Percentiles rank a stretch among this genome's conserved stretches.
Conservation (phyloP, 2,113 vertebrate species). For the Rhinolophus ferrumequinum region DNA sequence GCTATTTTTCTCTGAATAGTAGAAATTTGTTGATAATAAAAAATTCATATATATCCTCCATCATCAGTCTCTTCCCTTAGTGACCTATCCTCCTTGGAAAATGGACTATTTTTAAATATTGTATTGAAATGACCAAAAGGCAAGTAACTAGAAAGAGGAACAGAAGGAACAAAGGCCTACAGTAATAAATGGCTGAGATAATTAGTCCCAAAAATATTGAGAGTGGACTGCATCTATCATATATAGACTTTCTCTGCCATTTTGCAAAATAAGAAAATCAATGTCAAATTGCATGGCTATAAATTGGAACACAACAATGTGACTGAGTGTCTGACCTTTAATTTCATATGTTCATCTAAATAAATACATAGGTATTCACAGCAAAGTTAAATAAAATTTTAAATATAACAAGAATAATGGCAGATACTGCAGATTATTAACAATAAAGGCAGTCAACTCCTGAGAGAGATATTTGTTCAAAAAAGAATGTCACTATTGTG, state of each 20-base stretch:
- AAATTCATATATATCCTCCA: not conserved
- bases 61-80: not conserved
- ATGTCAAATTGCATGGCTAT: not conserved
- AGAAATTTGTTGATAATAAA: conserved; percentile 4
- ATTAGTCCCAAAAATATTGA: not conserved
- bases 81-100: not conserved
- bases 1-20: not conserved
- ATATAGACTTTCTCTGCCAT: not conserved
- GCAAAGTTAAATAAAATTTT: not conserved
- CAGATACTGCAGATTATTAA: not conserved
- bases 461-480: conserved; percentile 9
- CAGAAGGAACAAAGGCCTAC: not conserved
- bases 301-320: not conserved
- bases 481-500: not conserved
- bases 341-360: conserved; percentile 3
- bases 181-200: not conserved
- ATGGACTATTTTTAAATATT: not conserved
- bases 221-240: not conserved
- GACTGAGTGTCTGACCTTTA: not conserved
- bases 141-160: not conserved
- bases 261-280: conserved; percentile 27
- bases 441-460: not conserved
- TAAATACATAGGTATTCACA: not conserved
- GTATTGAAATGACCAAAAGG: conserved; percentile 15
- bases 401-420: not conserved